Evolutionary conservation across 2,113 vertebrate genomes (phyloP), one percentile per base, ranked within the genome.

Genomic region (Proterorhinus semilunaris): DNA sequence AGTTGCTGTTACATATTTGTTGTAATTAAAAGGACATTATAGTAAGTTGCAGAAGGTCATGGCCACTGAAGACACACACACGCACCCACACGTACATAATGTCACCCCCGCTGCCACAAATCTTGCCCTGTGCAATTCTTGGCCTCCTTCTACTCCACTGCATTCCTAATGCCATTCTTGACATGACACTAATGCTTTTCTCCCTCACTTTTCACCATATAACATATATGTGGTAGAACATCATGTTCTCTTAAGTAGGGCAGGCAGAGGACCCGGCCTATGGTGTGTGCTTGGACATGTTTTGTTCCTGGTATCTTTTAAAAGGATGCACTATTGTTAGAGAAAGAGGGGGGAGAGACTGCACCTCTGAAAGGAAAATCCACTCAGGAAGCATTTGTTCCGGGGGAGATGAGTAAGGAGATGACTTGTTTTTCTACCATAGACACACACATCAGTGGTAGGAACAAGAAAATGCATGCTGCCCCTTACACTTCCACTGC

Each of bases 351-450:
- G 42, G 75, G 58, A 69, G 67, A 81, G 77, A 84, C 81, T 75
- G 77, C 36, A 50, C 62, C 74, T 80, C 75, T 85, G 71, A 86
- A 86, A 85, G 83, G 79, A 71, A 78, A 87, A 87, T 79, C 79
- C 84, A 91, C 84, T 91, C 83, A 84, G 88, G 86, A 90, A 87
- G 86, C 76, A 87, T 89, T 89, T 89, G 85, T 88, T 85, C 88
- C 70, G 68, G 79, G 68, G 82, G 77, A 88, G 87, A 90, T 87
- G 80, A 89, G 80, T 79, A 83, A 86, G 82, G 78, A 83, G 84
- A 86, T 81, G 84, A 85, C 79, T 79, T 86, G 72, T 86, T 84
- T 83, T 78, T 72, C 65, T 44, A 65, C 58, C 63, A 61, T 9
- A 74, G 49, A 78, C 66, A 71, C 27, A 66, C 43, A 8, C 54